Evolutionary conservation across 2,888 invertebrate genomes (phyloP), one percentile per base, ranked within the genome.

Genomic region (Caenorhabditis sinica): DNA sequence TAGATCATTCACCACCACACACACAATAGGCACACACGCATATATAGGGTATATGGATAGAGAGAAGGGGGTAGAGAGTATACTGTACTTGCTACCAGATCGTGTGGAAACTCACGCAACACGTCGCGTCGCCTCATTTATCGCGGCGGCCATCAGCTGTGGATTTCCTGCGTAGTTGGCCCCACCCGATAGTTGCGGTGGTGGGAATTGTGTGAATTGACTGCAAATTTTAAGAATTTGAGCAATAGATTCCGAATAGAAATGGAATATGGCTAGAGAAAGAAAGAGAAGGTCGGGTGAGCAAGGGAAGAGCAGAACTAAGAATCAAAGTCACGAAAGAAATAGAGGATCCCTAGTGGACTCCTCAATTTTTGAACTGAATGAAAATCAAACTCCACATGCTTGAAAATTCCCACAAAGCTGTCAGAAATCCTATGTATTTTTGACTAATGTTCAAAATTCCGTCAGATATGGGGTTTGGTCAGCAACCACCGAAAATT

Each of bases 131-230:
- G 85, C 85, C 45, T 88, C 86, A 61, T 76, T 81, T 49, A 85
- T 82, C 11, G 86, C 56, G 11, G 85, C 88, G 6, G 79, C 68
- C 76, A 88, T 85, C 61, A 86, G n/a, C 51, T 86, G 88, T 20
- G 86, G 74, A 40, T 73, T 82, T 40, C 84, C 84, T 17, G 81
- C 56, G 36, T 85, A 85, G n/a, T 66, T 63, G 2, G 84, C 73
- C 13, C 84, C 84, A 13, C 84, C 84, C 53, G 81, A 61, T n/a
- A 74, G 23, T 30, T 74, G 68, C n/a, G 81, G 81, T 28, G 81
- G 81, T 56, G 81, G 81, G 56, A 81, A 74, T 20, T 49, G 33
- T 13, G 81, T 45, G 61, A 74, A 81, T 66, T 71, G 79, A 66
- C 53, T 53, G 60, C 51, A 43, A 53, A 63, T 25, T 51, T 61